Base-by-base conservation (phyloP, 2,113 vertebrate genomes). In the Perca schrenkii region DNA sequence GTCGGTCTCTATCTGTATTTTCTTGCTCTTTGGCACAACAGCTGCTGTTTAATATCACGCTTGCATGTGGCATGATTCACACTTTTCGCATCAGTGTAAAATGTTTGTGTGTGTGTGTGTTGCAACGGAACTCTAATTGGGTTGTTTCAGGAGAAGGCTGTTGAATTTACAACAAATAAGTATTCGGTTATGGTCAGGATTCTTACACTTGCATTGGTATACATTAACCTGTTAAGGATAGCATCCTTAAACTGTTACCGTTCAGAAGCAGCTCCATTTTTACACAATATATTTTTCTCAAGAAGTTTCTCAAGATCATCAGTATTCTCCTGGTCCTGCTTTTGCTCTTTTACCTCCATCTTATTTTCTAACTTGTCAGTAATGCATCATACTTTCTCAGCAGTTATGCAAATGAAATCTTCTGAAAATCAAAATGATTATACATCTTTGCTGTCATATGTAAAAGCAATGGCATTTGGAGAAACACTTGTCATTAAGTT, bases 21-120 rank as follows among this genome's bases (percentile, higher is more conserved):
- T 96, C 96, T 93, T 95, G 95, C 96, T 96, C 95, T 96, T 95
- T 95, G 93, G 93, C 93, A 92, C 86, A 87, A 43, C 54, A 47
- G 78, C 91, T 86, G 79, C 80, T 87, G 34, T 86, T 86, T 83
- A 85, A 87, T 62, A 73, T 89, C 91, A 93, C 88, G 90, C 93
- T 93, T 93, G 90, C 91, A 92, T 92, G 91, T 52, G 15, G 85
- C 90, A 86, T 77, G 65, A 88, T 83, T 93, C 82, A 60, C 80
- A 74, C 56, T 82, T 70, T 77, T 71, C 74, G 40, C 72, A 82
- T 53, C 43, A 21, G 53, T 13, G 1, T 68, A 61, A 63, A 56
- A 6, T 75, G 50, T 67, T 63, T 67, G 34, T 87, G 47, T 79
- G 54, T 57, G 14, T 81, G 65, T 74, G 54, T 86, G 77, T 82